Evolutionary conservation across 2,797 vertebrate genomes (phyloP), one percentile per base, ranked within the genome.

Genomic region (Pipistrellus pygmaeus): DNA sequence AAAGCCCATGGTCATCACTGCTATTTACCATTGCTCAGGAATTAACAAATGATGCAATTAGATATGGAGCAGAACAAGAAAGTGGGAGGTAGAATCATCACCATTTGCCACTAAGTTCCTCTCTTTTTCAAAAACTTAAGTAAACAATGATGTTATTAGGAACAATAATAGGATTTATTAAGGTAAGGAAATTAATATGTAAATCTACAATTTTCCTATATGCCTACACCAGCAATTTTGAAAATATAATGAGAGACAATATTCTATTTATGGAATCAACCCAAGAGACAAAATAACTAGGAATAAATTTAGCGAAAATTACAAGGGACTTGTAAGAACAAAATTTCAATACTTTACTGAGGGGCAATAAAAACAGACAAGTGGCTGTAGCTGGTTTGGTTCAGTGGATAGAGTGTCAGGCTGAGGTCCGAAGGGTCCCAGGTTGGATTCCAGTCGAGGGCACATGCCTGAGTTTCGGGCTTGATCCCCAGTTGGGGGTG

Each of bases 211-310:
- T 62, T 85, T 83, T 89, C 38, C 15, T 38, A 6, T 77, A 12
- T 85, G 53, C 25, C 32, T 21, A n/a, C 2, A 21, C 18, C 27
- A 95, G 48, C 30, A 46, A 41, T 57, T 94, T 88, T 64, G 38
- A 73, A 95, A 92, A 69, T 73, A 21, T 69, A 62, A 77, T 82
- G 62, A 88, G 53, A 85, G 72, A 41, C 77, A 90, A 85, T 64
- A 73, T 20, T 62, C 32, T 90, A 60, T 83, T 83, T 87, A 25
- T 88, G 90, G 85, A 90, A 78, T 66, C 32, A 87, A 69, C 6
- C 41, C 60, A 57, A 86, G 35, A 93, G 48, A 82, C 23, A 62
- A 85, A 95, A 48, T 80, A 88, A 62, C 10, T 60, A 73, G 72
- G 55, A 88, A 92, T 78, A 85, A 41, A 71, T 80, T 83, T 53